Conservation (phyloP, 2,113 vertebrate genomes). For the Melanostigma gelatinosum region DNA sequence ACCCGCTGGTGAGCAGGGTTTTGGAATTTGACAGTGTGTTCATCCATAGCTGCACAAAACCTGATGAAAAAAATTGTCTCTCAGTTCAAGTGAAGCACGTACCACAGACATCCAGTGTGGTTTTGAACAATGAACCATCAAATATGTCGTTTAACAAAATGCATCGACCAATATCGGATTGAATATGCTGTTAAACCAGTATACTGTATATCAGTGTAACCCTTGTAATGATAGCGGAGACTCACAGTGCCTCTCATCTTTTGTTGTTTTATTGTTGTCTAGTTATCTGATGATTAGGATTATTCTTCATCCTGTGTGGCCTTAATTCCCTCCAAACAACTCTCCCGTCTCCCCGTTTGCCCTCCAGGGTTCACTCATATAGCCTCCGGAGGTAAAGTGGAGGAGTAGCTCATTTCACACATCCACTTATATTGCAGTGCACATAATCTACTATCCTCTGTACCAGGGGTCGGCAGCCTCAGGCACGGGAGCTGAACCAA, state of each 20-base stretch:
- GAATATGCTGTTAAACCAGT: constrained; percentile 2
- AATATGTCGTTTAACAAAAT: neutral
- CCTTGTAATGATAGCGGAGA: constrained; percentile 7
- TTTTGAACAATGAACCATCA: neutral
- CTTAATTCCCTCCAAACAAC: constrained; percentile 32
- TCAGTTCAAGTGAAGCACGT: neutral
- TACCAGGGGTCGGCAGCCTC: no score
- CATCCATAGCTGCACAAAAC: neutral
- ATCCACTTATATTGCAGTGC: neutral
- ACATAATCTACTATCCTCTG: neutral
- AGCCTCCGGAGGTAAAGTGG: neutral
- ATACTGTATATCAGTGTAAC: constrained; percentile 14
- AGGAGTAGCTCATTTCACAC: neutral
- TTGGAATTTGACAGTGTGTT: neutral
- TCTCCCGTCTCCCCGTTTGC: neutral
- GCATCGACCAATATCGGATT: constrained; percentile 3
- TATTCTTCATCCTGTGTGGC: constrained; percentile 34
- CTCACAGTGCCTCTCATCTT: constrained; percentile 31
- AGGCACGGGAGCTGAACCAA: no score
- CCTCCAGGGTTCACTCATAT: neutral
- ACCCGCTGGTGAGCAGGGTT: neutral
- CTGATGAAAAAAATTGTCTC: neutral
- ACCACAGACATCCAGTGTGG: neutral
- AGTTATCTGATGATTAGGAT: constrained; percentile 2
- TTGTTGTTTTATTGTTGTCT: neutral